Conservation (phyloP, 2,113 vertebrate genomes). For the Tragelaphus imberbis region DNA sequence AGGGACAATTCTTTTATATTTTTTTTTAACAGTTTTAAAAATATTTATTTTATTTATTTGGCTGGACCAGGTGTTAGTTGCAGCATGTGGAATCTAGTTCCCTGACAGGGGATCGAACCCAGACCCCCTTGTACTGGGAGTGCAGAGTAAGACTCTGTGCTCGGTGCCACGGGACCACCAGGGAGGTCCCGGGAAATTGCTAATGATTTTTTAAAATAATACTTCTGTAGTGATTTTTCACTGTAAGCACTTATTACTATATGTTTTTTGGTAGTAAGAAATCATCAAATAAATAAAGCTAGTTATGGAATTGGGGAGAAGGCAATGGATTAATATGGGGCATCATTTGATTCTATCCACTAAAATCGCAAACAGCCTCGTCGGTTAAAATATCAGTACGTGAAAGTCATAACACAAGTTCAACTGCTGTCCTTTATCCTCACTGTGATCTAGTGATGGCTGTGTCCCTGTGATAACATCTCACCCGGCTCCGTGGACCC, state of each 20-base stretch:
- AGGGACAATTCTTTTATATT: neutral
- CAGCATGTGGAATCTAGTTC: neutral
- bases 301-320: neutral
- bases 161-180: neutral
- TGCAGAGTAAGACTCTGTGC: neutral
- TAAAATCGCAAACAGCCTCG: neutral
- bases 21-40: neutral
- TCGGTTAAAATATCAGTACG: neutral
- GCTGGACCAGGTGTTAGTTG: neutral
- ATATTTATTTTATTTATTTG: neutral
- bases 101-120: neutral
- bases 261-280: neutral
- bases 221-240: neutral
- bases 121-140: neutral
- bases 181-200: neutral
- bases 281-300: neutral
- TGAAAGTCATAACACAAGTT: rapidly evolving
- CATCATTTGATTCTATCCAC: neutral
- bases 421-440: rapidly evolving
- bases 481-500: rapidly evolving
- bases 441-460: rapidly evolving
- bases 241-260: neutral
- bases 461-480: neutral
- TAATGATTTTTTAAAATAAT: neutral
- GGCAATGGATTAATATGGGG: neutral